Conservation (phyloP, 2,113 vertebrate species). For the Periophthalmus modestus region DNA sequence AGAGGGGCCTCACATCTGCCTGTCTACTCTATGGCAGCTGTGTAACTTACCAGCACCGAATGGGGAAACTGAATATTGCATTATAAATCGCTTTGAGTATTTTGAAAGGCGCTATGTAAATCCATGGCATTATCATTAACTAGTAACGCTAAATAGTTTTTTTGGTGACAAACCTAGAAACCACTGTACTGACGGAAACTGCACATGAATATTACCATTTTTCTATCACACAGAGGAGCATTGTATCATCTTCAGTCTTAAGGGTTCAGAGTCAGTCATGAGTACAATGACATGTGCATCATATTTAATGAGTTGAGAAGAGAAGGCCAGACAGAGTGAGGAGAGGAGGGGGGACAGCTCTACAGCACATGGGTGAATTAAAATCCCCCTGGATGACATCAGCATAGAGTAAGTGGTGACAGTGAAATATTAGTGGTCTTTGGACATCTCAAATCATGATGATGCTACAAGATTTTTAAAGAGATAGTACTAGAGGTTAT, state of each 20-base stretch:
- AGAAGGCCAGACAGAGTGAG: slow-evolving; percentile 53
- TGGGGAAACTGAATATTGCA: background rate
- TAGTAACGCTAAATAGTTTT: background rate
- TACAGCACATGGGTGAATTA: slow-evolving; percentile 47
- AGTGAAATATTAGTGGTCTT: slow-evolving; percentile 31
- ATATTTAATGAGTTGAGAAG: slow-evolving; percentile 47
- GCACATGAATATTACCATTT: slow-evolving; percentile 22
- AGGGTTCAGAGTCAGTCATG: slow-evolving; percentile 73
- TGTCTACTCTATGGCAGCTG: too few relatives aligned
- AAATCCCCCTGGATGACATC: slow-evolving; percentile 73
- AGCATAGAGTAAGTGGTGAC: slow-evolving; percentile 52
- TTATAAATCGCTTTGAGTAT: background rate
- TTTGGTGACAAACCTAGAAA: slow-evolving; percentile 20
- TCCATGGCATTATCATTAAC: background rate
- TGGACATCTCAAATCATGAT: slow-evolving; percentile 61
- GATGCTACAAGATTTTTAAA: slow-evolving; percentile 48
- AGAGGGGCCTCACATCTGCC: too few relatives aligned
- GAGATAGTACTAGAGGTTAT: slow-evolving; percentile 22
- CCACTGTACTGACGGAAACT: slow-evolving; percentile 21
- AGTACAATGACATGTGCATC: slow-evolving; percentile 59
- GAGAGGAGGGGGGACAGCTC: slow-evolving; percentile 12
- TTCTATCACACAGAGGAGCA: slow-evolving; percentile 10
- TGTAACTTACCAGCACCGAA: too few relatives aligned
- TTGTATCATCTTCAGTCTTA: slow-evolving; percentile 29
- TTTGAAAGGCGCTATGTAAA: background rate